phyloP scores from a whole-genome alignment of 2,797 vertebrate species.

The Eptatretus atami region DNA sequence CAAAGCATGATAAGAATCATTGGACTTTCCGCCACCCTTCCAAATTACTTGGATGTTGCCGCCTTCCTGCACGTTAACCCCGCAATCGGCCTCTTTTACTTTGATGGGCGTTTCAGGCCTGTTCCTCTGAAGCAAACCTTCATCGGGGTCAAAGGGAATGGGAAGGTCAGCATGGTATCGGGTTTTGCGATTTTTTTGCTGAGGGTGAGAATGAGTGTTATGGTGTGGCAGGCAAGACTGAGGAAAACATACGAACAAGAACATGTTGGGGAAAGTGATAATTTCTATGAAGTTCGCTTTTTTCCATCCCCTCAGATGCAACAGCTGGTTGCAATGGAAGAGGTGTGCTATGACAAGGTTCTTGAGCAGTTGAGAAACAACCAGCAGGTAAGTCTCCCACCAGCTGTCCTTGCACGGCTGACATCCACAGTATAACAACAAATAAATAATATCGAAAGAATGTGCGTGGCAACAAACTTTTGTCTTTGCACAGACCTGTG shows the following conservation, averaged over 20 bases:
- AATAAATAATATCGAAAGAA: too few species aligned
- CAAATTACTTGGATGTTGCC: slow-evolving; percentile 80
- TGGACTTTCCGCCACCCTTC: slow-evolving; percentile 75
- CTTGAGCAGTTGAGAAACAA: slow-evolving; percentile 59
- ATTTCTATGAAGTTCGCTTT: slow-evolving; percentile 5
- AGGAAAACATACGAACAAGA: too few species aligned
- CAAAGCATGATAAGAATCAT: slow-evolving; percentile 97
- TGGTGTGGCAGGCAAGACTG: too few species aligned
- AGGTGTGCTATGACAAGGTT: slow-evolving; percentile 74
- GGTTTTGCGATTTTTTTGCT: too few species aligned
- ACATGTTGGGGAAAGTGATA: too few species aligned
- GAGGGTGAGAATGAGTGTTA: too few species aligned
- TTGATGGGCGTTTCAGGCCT: slow-evolving; percentile 70
- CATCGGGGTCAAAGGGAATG: slow-evolving; percentile 54
- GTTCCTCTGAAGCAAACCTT: slow-evolving; percentile 80
- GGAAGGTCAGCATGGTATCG: slow-evolving; percentile 26
- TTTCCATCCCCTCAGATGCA: slow-evolving; percentile 26
- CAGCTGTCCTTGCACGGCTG: too few species aligned
- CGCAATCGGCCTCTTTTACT: slow-evolving; percentile 75
- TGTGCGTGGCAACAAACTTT: slow-evolving; percentile 7
- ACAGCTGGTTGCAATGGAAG: slow-evolving; percentile 74
- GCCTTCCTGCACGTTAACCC: slow-evolving; percentile 79
- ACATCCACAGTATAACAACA: too few species aligned
- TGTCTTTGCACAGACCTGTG: neutral
- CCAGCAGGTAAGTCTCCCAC: slow-evolving; percentile 34